phyloP scores from a whole-genome alignment of 1,140 invertebrate genomes.

The Adelges cooleyi region DNA sequence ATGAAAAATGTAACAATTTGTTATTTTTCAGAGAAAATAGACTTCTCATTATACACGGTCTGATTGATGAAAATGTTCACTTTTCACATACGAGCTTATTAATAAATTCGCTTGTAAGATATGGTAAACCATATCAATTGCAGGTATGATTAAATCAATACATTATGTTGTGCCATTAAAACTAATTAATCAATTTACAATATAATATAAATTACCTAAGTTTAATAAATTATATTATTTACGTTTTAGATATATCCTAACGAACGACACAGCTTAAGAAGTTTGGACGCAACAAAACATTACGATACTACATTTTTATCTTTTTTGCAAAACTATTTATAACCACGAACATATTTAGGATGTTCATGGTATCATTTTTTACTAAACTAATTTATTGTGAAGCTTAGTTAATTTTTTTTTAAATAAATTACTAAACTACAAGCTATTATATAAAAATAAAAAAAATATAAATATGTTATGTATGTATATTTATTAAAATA shows the following conservation, averaged over 20 bases:
- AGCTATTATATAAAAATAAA: background rate
- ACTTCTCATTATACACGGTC: conserved; percentile 91
- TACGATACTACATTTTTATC: conserved; percentile 87
- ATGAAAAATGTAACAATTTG: background rate
- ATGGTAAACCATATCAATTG: conserved; percentile 81
- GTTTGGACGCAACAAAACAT: conserved; percentile 86
- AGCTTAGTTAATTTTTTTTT: conserved; percentile 22
- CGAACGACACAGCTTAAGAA: conserved; percentile 85
- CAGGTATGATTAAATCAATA: conserved; percentile 58
- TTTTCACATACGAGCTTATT: conserved; percentile 89
- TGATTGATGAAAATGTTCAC: conserved; percentile 99
- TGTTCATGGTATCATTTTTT: background rate
- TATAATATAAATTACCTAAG: background rate
- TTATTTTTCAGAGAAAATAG: conserved; percentile 63
- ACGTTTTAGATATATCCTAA: conserved; percentile 69
- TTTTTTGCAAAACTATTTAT: conserved; percentile 83
- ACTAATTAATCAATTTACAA: background rate
- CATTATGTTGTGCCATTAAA: no score
- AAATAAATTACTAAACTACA: background rate
- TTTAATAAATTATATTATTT: background rate
- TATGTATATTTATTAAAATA: no score
- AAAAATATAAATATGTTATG: background rate
- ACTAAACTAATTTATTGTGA: conserved; percentile 9
- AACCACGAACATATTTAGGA: conserved; percentile 35
- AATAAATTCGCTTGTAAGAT: conserved; percentile 76